Conservation (phyloP, 2,888 invertebrate genomes). For the Eupithecia abbreviata region DNA sequence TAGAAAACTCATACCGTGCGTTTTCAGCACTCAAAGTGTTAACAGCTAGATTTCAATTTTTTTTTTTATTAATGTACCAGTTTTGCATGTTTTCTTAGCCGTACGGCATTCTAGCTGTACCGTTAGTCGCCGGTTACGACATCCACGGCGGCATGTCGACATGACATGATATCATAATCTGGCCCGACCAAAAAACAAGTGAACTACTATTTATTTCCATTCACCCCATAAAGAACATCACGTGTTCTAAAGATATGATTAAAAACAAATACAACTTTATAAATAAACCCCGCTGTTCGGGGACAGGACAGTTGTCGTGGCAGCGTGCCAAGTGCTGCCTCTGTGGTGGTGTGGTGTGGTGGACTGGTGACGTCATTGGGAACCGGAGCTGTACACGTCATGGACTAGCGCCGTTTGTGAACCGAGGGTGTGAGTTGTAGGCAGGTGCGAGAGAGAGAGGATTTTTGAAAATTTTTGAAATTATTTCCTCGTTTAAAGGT, state of each 20-base stretch:
- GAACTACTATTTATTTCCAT: constrained; percentile 19
- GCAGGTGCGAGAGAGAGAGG: background rate
- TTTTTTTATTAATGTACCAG: too few species aligned
- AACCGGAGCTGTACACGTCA: constrained; percentile 41
- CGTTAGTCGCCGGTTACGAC: background rate
- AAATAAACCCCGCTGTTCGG: constrained; percentile 69
- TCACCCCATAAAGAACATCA: constrained; percentile 52
- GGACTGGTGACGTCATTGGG: constrained; percentile 41
- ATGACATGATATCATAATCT: background rate
- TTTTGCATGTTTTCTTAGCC: too few species aligned
- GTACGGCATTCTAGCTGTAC: too few species aligned
- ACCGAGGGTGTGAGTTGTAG: constrained; percentile 11
- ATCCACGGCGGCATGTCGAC: background rate
- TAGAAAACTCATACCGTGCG: too few species aligned
- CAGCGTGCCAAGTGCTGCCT: constrained; percentile 59
- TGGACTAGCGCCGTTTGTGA: constrained; percentile 44
- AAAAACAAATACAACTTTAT: constrained; percentile 79
- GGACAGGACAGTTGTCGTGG: constrained; percentile 74
- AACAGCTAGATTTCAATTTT: too few species aligned
- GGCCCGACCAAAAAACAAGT: background rate
- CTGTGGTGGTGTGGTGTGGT: constrained; percentile 12
- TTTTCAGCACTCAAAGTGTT: too few species aligned
- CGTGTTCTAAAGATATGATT: constrained; percentile 65
- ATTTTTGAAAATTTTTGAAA: background rate
- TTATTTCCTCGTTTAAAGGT: too few species aligned